Evolutionary conservation across 2,888 invertebrate genomes (phyloP).

Genomic region (Pyrrhosoma nymphula): DNA sequence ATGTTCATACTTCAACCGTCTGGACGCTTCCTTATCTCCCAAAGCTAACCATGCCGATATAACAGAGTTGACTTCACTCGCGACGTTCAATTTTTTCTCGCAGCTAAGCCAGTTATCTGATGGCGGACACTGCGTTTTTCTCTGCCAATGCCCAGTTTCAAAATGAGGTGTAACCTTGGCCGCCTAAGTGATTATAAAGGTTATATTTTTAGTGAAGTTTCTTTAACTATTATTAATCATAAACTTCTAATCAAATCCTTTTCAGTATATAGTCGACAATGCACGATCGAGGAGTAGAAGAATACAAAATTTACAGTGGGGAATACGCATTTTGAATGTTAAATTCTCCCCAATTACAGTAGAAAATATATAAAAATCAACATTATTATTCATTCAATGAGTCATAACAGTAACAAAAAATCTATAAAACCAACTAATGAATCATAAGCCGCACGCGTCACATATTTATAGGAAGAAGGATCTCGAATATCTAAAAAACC

Average conservation of each 20-base stretch:
- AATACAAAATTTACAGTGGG: too few relatives aligned
- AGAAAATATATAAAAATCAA: background rate
- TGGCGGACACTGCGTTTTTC: background rate
- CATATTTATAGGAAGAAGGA: background rate
- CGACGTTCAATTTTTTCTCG: background rate
- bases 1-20: background rate
- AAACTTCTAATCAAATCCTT: too few relatives aligned
- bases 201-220: too few relatives aligned
- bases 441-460: background rate
- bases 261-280: too few relatives aligned
- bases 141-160: background rate
- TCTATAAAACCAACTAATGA: background rate
- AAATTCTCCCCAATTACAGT: too few relatives aligned
- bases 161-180: background rate
- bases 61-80: background rate
- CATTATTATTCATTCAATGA: background rate
- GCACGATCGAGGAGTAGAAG: too few relatives aligned
- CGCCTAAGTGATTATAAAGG: background rate
- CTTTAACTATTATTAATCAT: too few relatives aligned
- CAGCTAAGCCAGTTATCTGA: background rate
- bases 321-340: too few relatives aligned
- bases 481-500: background rate
- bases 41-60: background rate
- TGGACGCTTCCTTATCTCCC: background rate
- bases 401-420: background rate